Base-by-base conservation (phyloP, 2,797 vertebrate species). In the Typhlichthys subterraneus region DNA sequence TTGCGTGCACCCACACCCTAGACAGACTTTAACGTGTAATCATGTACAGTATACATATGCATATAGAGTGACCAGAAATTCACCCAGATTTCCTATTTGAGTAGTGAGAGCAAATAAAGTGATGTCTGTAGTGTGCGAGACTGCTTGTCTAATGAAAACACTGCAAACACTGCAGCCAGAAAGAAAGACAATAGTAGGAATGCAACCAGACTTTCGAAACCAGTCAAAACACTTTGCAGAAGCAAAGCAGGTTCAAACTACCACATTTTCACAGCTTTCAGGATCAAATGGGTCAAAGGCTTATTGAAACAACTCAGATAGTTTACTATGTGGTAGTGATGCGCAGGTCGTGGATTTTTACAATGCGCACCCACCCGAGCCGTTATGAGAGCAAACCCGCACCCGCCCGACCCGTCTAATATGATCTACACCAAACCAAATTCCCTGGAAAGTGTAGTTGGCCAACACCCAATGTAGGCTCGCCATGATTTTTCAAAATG, bases 191-290 rank as follows among this genome's bases (percentile, higher is more conserved):
- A 3, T 19, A 69, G 65, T 19, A 65, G 73, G 59, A 86, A 80
- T 42, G 12, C 52, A 57, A 79, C 78, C 79, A 81, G 75, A 74
- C 50, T 57, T 64, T 66, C 62, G 47, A 72, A 63, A 65, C 64
- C 61, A 87, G 81, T 84, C 80, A 85, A 83, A 85, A 86, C 83
- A 79, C 65, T 71, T 61, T 38, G 62, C 57, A 78, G 75, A 85
- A 61, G 74, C 73, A 81, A 76, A 67, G 45, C 76, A 81, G 75
- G 72, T 83, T 77, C 69, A 75, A 72, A 68, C 15, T 54, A 63
- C 58, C 45, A 31, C 33, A 57, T 52, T 70, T 70, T 56, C 57
- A 66, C 66, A 70, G 68, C 59, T 65, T 67, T 48, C 56, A 60
- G 60, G 75, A 46, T 51, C 46, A 46, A 61, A 61, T 0, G 53